Evolutionary conservation across 2,113 vertebrate genomes (phyloP), one percentile per base, ranked within the genome.

Genomic region (Atractosteus spatula): DNA sequence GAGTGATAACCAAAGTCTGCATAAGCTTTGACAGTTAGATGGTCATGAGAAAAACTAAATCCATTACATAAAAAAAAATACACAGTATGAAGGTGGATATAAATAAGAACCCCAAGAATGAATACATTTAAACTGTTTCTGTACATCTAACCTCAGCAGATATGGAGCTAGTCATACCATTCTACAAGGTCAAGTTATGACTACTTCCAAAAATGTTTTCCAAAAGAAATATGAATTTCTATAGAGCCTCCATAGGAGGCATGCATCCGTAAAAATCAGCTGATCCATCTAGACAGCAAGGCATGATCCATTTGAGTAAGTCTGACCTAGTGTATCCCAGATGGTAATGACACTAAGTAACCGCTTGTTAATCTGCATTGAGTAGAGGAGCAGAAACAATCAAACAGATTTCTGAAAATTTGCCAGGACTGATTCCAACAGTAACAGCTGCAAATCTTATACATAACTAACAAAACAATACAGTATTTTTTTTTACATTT

Each of bases 191-290:
- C 41, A 44, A 68, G 75, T 73, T 54, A 76, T 74, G 70, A 75
- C n/a, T 63, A 65, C 74, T 68, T 68, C 44, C 72, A 42, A 70
- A 66, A 63, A 10, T 71, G 29, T 69, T 71, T 70, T 68, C 61
- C 81, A 85, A 79, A 79, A 84, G 86, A 84, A 29, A 59, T 59
- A 68, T 74, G 78, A 74, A 72, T 78, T 84, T 57, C 43, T 85
- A 85, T 84, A 81, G 86, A 88, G 86, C 91, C 91, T 92, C 91
- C 91, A 91, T 82, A 84, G 91, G 91, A 93, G 91, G 91, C 77
- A 65, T 11, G 75, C 87, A 86, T 77, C 2, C 80, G 1, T 70
- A 75, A 59, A 14, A 78, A 71, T 83, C 80, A 82, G 81, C 76
- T 81, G 41, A 69, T 17, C 55, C 41, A 59, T 47, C 67, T 43